These are phyloP conservation scores for Enteromius afrohamiltoni DNA, from an alignment of 2,797 vertebrate genomes.

Conservation along the genomic window DNA sequence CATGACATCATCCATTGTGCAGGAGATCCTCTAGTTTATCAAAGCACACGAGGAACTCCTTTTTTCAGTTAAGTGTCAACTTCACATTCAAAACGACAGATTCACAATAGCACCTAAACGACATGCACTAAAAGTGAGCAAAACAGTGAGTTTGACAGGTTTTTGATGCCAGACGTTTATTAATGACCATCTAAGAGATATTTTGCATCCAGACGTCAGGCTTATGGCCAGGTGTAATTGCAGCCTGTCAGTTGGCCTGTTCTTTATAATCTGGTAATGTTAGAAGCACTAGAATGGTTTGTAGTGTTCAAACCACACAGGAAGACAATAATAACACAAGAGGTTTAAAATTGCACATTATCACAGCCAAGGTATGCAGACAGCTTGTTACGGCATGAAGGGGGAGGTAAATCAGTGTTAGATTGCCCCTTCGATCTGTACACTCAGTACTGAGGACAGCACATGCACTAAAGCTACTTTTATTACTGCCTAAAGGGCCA, in stretches of 20 bases:
- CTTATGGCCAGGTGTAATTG: neutral
- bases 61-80: constrained; percentile 4
- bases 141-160: neutral
- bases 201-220: neutral
- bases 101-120: neutral
- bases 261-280: constrained; percentile 29
- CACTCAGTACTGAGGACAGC: neutral
- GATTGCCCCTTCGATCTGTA: neutral
- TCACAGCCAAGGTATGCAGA: constrained; percentile 62
- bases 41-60: neutral
- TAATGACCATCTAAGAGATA: constrained; percentile 3
- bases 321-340: constrained; percentile 58
- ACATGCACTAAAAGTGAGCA: neutral
- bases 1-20: constrained; percentile 11
- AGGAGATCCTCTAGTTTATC: neutral
- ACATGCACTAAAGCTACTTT: neutral
- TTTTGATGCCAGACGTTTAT: neutral
- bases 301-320: constrained; percentile 48
- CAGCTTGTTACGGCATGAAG: constrained; percentile 64
- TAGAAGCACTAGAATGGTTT: constrained; percentile 14
- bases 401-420: neutral
- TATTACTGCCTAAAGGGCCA: neutral
- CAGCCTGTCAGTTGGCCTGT: neutral
- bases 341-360: constrained; percentile 65
- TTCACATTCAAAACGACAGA: neutral